A percentile compares a stretch with the other conserved stretches of the same genome.
Conservation (phyloP, 2,113 vertebrate genomes). For the Cygnus buccinator region DNA sequence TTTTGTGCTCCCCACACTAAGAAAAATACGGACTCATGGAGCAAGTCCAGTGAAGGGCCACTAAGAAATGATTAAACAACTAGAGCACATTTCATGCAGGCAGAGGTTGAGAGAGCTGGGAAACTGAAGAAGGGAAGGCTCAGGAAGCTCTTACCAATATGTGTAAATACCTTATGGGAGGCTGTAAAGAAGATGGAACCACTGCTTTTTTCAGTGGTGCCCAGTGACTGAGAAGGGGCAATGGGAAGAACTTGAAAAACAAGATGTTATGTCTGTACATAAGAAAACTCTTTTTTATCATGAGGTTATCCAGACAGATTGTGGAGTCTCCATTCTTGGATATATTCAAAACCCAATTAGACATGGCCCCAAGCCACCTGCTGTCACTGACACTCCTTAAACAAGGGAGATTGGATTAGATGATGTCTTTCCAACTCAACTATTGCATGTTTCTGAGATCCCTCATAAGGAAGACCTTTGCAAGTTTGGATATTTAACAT, state of each 20-base stretch:
- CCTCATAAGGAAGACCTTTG: background rate
- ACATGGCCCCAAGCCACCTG: background rate
- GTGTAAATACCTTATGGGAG: background rate
- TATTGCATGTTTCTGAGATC: background rate
- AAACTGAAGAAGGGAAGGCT: background rate
- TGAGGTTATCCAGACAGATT: background rate
- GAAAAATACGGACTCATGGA: background rate
- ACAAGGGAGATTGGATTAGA: background rate
- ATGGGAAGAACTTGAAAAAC: background rate
- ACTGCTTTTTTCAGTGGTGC: background rate
- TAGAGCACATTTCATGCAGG: background rate
- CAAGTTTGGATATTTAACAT: background rate
- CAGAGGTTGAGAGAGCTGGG: background rate
- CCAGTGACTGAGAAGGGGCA: background rate
- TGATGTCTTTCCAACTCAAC: background rate
- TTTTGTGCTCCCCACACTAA: background rate
- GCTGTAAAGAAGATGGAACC: background rate
- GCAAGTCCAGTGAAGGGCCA: background rate
- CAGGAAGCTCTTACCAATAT: background rate
- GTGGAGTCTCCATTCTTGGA: background rate
- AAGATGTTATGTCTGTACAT: background rate
- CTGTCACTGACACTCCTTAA: background rate
- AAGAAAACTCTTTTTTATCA: background rate
- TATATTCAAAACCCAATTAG: background rate
- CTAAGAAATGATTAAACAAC: background rate